A percentile compares a stretch with the other conserved stretches of the same genome.
phyloP scores from a whole-genome alignment of 2,888 invertebrate genomes.

The Microctonus aethiopoides region DNA sequence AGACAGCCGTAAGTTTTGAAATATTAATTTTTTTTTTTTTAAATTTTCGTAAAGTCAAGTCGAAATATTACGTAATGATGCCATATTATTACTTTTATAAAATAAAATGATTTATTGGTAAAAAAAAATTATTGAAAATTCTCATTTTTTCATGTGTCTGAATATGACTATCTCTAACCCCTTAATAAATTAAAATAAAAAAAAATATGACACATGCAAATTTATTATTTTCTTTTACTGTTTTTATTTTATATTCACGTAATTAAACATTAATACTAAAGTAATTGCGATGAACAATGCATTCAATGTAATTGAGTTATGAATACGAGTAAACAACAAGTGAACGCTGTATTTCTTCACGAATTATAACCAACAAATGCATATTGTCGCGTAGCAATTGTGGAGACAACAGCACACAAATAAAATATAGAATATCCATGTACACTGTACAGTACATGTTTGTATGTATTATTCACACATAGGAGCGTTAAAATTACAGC shows the following conservation, averaged over 20 bases:
- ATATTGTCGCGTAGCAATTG: neutral
- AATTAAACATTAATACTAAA: constrained; percentile 15
- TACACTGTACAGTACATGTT: neutral
- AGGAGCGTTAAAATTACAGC: neutral
- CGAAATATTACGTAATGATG: no score
- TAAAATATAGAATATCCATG: neutral
- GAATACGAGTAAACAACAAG: constrained; percentile 6
- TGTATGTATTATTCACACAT: neutral
- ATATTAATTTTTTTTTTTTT: no score
- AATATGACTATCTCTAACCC: no score
- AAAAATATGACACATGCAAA: no score
- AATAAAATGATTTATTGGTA: no score
- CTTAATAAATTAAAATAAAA: no score
- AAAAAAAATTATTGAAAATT: no score
- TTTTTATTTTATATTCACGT: constrained; percentile 35
- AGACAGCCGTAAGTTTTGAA: no score
- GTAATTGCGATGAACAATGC: constrained; percentile 15
- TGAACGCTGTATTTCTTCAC: neutral
- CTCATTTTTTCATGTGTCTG: no score
- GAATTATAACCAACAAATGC: neutral
- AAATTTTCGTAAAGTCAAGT: no score
- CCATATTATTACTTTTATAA: no score
- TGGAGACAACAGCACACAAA: neutral
- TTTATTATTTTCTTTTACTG: neutral
- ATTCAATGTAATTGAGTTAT: constrained; percentile 44